Conservation (phyloP, 2,113 vertebrate genomes). For the Coryphaenoides rupestris region DNA sequence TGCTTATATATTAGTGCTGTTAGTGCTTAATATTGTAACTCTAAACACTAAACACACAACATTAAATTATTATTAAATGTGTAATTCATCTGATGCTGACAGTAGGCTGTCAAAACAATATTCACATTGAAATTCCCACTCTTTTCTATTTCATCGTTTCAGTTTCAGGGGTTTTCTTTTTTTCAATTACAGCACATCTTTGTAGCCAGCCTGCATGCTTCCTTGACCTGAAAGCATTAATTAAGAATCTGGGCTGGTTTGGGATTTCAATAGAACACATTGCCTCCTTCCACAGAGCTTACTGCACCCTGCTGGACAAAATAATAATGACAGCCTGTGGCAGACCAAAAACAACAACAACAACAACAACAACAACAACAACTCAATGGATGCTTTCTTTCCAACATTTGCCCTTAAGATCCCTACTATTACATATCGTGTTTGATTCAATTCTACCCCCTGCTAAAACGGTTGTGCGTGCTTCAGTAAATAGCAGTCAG, state of each 20-base stretch:
- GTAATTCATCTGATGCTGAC: too few species aligned
- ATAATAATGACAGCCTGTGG: constrained; percentile 20
- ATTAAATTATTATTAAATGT: too few species aligned
- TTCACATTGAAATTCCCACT: too few species aligned
- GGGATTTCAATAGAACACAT: constrained; percentile 40
- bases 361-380: neutral
- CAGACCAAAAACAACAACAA: constrained; percentile 6
- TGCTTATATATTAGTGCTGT: neutral
- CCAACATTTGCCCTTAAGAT: too few species aligned
- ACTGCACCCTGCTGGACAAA: constrained; percentile 53
- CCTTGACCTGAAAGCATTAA: constrained; percentile 69
- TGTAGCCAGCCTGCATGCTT: constrained; percentile 31
- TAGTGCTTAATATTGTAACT: neutral
- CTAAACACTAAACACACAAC: too few species aligned
- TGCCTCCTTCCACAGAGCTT: constrained; percentile 13
- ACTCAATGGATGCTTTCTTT: too few species aligned
- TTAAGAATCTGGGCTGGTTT: constrained; percentile 55
- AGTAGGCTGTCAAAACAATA: too few species aligned
- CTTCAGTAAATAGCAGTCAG: too few species aligned
- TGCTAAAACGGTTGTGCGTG: too few species aligned
- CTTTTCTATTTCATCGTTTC: neutral
- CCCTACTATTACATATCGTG: too few species aligned
- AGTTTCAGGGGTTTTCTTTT: neutral
- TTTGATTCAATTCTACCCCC: too few species aligned
- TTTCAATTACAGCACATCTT: constrained; percentile 60